Conservation (phyloP, 2,888 invertebrate genomes). For the Harmothoe impar region DNA sequence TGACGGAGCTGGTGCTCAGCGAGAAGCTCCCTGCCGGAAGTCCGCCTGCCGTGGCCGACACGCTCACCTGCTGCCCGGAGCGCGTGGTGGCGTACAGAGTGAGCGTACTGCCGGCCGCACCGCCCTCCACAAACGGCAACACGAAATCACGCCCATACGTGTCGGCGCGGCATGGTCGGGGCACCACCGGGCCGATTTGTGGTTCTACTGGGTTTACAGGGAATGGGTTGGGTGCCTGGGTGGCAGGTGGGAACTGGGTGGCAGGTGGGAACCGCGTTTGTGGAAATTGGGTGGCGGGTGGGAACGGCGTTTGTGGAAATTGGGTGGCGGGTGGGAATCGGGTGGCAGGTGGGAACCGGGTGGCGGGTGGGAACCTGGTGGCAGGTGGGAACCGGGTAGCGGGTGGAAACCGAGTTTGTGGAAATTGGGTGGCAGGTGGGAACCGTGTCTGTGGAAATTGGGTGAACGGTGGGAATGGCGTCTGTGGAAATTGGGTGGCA, state of each 20-base stretch:
- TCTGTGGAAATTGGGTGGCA: too few species aligned
- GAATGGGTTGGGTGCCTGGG: neutral
- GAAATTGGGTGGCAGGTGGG: neutral
- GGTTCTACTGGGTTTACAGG: neutral
- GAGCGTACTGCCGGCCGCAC: neutral
- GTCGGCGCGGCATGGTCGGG: neutral
- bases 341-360: neutral
- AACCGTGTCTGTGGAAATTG: neutral
- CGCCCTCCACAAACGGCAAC: neutral
- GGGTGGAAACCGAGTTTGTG: neutral
- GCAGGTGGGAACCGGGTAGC: neutral
- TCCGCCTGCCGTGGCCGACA: constrained; percentile 20
- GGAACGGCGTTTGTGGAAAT: neutral
- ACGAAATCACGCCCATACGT: constrained; percentile 25
- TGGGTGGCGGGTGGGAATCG: neutral
- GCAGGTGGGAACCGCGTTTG: too few species aligned
- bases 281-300: neutral
- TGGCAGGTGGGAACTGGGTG: neutral
- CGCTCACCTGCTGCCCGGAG: neutral
- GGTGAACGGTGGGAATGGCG: neutral
- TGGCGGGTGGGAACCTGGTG: neutral
- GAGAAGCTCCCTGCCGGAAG: neutral
- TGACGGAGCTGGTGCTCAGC: neutral
- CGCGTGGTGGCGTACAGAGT: constrained; percentile 36
- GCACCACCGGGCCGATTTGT: neutral